Base-by-base conservation (phyloP, 2,888 invertebrate genomes). In the Drosophila stalkeri region DNA sequence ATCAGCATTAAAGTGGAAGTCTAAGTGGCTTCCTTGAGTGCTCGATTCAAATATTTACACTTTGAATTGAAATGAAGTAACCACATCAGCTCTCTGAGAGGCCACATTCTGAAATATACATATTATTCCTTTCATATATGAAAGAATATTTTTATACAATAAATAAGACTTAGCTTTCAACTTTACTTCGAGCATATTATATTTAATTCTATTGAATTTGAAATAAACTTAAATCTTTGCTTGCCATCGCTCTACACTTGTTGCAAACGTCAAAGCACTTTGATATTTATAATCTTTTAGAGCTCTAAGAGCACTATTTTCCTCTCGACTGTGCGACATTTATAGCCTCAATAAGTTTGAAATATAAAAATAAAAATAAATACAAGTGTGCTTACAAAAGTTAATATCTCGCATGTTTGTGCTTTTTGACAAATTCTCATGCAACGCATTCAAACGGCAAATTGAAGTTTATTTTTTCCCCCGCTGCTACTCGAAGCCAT, bases 371-470 rank as follows among this genome's bases (percentile, higher is more conserved):
- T 76, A 72, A 39, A 72, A 41, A 66, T 35, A 55, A 20, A 37
- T 49, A 27, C 49, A 18, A 55, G 55, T 41, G 27, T 43, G 31
- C 44, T 57, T 44, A n/a, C n/a, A 41, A 47, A 27, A 35, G 68
- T 41, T 37, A 54, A 46, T 33, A 68, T 16, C 18, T 60, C 39
- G 49, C 37, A 23, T 59, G 31, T 18, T 55, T 41, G 41, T 35
- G 61, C 49, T 27, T 44, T 20, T 18, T 39, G 33, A 11, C 16
- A 64, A 54, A 71, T 71, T 71, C 67, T n/a, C 39, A 60, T 60
- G 59, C 75, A 55, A 64, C 33, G 79, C 77, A 72, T 62, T 77
- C 68, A 75, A 56, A 68, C 80, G 68, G 63, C 65, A 78, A 78
- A 78, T 78, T 75, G 75, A 75, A 75, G 78, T 68, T 61, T 57